Evolutionary conservation across 1,140 invertebrate genomes (phyloP), one percentile per base, ranked within the genome.

Genomic region (Cheumatopsyche charites): DNA sequence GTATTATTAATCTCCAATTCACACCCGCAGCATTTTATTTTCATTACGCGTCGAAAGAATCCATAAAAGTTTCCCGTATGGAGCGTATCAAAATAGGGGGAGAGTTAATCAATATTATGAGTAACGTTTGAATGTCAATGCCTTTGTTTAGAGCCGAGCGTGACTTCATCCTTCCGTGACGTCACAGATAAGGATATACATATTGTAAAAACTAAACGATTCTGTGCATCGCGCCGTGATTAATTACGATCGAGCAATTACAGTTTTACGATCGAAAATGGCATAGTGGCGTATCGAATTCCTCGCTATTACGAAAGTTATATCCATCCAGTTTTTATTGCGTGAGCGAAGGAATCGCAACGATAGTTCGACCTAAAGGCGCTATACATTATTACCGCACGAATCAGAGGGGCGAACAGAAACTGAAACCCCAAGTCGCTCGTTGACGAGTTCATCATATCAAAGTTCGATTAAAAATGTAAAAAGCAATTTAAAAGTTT

Each of bases 381-480:
- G 29, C 9, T 36, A 9, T 36, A 9, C 9, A 36, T 36, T 3
- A 9, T 3, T 36, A 36, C 17, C 6, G 55, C n/a, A n/a, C n/a
- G n/a, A n/a, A n/a, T n/a, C n/a, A 7, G 52, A 6, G 6, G 25
- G 11, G 15, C 42, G 63, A 42, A 19, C 49, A 52, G 68, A 71
- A 66, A 74, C 63, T 67, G 68, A 74, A 74, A 74, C 73, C 73
- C 73, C 68, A 52, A 25, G 70, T 41, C 58, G 72, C 68, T 72
- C 71, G 74, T 75, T 75, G 71, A 73, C 74, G 74, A 70, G 68
- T 75, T 71, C 74, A 71, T 75, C 74, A 75, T 75, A 75, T 75
- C 74, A 75, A 75, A 75, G 71, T 75, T 75, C 74, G 74, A 75
- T 75, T 75, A 75, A 75, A 75, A 75, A 75, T 75, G 74, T 75